These are phyloP conservation scores for Eumaeus atala DNA, from an alignment of 1,140 invertebrate genomes.

Conservation along the genomic window DNA sequence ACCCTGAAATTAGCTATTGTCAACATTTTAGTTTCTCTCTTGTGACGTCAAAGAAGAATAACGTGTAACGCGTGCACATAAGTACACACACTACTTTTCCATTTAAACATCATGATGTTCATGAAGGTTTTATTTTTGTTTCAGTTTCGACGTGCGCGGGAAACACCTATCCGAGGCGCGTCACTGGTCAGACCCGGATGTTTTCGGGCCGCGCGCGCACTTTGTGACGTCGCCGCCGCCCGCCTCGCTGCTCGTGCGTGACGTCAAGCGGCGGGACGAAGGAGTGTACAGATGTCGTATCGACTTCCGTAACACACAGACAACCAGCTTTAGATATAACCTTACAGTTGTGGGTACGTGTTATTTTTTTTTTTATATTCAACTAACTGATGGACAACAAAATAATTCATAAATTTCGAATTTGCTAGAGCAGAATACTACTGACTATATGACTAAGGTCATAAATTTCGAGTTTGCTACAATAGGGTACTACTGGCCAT, in stretches of 20 bases:
- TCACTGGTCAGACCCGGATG: constrained; percentile 85
- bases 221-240: constrained; percentile 82
- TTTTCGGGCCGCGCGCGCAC: constrained; percentile 86
- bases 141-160: constrained; percentile 86
- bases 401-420: too few species aligned
- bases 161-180: constrained; percentile 81
- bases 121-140: constrained; percentile 54
- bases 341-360: constrained; percentile 90
- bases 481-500: too few species aligned
- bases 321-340: constrained; percentile 89
- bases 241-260: constrained; percentile 82
- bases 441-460: too few species aligned
- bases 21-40: too few species aligned
- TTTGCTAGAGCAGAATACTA: too few species aligned
- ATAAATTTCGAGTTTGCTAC: too few species aligned
- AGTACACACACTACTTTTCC: too few species aligned
- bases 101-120: too few species aligned
- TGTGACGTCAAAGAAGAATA: too few species aligned
- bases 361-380: neutral
- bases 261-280: constrained; percentile 88
- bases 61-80: too few species aligned
- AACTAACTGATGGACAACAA: neutral
- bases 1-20: too few species aligned
- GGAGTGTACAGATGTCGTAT: constrained; percentile 91
- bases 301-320: constrained; percentile 91